Evolutionary conservation across 2,113 vertebrate species (phyloP).

Genomic region (Gnathonemus echidnorhynchus): DNA sequence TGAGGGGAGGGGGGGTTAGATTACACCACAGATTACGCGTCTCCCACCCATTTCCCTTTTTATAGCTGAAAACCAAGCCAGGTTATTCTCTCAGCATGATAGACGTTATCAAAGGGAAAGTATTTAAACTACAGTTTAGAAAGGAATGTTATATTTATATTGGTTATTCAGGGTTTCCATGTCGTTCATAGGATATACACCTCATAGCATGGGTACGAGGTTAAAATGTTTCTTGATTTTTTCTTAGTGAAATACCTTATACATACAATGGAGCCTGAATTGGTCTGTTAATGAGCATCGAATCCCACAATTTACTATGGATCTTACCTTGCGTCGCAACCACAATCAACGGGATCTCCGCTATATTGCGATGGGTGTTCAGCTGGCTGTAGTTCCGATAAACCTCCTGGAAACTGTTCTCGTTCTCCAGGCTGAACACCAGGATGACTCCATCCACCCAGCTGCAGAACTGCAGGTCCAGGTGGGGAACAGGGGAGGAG

Average conservation of each 20-base stretch:
- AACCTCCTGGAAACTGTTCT: slow-evolving; percentile 85
- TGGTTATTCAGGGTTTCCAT: not conserved
- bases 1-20: not conserved
- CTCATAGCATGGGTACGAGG: not conserved
- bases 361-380: slow-evolving; percentile 54
- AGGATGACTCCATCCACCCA: slow-evolving; percentile 91
- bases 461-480: slow-evolving; percentile 70
- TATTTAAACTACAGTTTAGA: not conserved
- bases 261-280: not conserved
- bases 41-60: not conserved
- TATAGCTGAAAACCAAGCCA: not conserved
- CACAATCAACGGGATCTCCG: slow-evolving; percentile 75
- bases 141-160: not conserved
- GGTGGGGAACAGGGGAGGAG: slow-evolving; percentile 13
- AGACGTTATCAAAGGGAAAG: not conserved
- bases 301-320: not conserved
- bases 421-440: slow-evolving; percentile 93
- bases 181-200: not conserved
- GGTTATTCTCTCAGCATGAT: not conserved
- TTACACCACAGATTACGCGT: not conserved
- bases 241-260: not conserved
- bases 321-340: slow-evolving; percentile 87
- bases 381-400: slow-evolving; percentile 72
- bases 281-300: not conserved
- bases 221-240: not conserved